Conservation (phyloP, 2,797 vertebrate genomes). For the Cryptoblepharus egeriae region DNA sequence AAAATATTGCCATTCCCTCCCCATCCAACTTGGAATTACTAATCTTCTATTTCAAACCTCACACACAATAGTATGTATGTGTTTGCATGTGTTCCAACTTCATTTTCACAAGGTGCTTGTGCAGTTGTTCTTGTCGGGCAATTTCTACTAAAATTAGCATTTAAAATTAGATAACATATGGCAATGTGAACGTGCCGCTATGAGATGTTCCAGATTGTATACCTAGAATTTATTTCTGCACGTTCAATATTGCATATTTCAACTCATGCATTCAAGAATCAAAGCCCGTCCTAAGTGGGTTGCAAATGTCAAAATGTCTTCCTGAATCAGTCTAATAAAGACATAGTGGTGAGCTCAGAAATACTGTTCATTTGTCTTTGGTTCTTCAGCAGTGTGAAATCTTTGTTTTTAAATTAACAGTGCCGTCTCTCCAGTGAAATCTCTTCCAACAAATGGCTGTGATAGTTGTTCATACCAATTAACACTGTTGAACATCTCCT, state of each 20-base stretch:
- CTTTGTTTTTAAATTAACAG: slow-evolving; percentile 5
- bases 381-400: not conserved
- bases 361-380: not conserved
- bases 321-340: slow-evolving; percentile 19
- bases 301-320: slow-evolving; percentile 1
- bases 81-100: not conserved
- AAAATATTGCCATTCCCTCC: not conserved
- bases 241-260: not conserved
- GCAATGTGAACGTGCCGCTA: not conserved
- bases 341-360: not conserved
- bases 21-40: slow-evolving; percentile 9
- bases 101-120: not conserved
- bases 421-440: not conserved
- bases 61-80: no score
- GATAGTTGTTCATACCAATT: not conserved
- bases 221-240: not conserved
- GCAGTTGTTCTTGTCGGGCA: not conserved
- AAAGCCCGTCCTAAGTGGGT: slow-evolving; percentile 39
- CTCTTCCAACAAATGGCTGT: not conserved
- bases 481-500: not conserved
- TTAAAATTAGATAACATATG: not conserved
- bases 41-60: not conserved
- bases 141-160: not conserved
- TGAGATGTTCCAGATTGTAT: not conserved
- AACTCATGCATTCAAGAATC: not conserved